Percentiles rank a stretch among this genome's conserved stretches.
These are phyloP conservation scores for Planococcus citri DNA, from an alignment of 1,140 invertebrate genomes.

Conservation along the genomic window DNA sequence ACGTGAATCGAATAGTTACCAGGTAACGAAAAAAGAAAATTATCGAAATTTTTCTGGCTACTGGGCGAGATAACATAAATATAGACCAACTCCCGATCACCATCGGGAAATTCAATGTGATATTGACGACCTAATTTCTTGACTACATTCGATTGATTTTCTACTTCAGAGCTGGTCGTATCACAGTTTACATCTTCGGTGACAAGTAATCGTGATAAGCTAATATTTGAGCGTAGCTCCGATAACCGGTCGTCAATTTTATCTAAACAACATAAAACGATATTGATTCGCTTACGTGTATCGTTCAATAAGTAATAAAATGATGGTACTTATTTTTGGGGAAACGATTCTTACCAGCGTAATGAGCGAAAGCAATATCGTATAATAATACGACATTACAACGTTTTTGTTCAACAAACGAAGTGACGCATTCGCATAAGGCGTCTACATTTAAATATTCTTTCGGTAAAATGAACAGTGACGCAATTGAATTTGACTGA, in stretches of 20 bases:
- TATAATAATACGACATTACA: conserved; percentile 52
- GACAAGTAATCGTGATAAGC: not conserved
- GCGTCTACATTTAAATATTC: conserved; percentile 37
- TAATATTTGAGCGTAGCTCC: not conserved
- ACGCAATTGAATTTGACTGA: conserved; percentile 50
- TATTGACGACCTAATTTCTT: conserved; percentile 23
- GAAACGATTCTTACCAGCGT: conserved; percentile 48
- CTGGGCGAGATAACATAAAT: conserved; percentile 8
- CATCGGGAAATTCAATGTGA: not conserved
- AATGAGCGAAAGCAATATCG: conserved; percentile 55
- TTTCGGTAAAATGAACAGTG: conserved; percentile 56
- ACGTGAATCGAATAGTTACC: conserved; percentile 17
- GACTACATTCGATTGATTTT: not conserved
- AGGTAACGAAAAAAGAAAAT: conserved; percentile 21
- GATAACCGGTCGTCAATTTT: not conserved
- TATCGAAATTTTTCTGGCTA: conserved; percentile 18
- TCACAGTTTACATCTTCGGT: not conserved
- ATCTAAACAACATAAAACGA: not conserved
- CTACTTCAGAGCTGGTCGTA: too few relatives aligned
- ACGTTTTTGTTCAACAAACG: conserved; percentile 33
- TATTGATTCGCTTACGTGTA: too few relatives aligned
- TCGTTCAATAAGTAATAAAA: too few relatives aligned
- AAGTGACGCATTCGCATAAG: conserved; percentile 33
- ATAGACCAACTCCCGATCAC: conserved; percentile 23
- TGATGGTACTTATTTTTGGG: too few relatives aligned